These are phyloP conservation scores for Lasiommata megera DNA, from an alignment of 2,888 invertebrate species.

Conservation along the genomic window DNA sequence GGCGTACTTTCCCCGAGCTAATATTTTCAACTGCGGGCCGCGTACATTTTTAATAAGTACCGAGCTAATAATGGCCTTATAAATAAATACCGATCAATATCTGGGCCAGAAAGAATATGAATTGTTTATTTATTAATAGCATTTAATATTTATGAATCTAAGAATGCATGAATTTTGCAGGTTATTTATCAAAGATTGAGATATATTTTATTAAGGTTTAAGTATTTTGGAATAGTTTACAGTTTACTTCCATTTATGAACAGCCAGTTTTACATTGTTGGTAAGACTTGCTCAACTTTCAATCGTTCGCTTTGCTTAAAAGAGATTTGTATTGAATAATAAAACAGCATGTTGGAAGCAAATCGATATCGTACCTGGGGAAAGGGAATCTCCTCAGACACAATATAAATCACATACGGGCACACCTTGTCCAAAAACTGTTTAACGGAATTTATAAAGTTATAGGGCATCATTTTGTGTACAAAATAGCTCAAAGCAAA, in stretches of 20 bases:
- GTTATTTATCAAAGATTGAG: neutral
- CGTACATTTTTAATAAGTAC: conserved; percentile 34
- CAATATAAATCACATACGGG: conserved; percentile 36
- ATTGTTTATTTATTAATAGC: neutral
- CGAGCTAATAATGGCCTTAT: conserved; percentile 27
- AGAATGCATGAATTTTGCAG: conserved; percentile 24
- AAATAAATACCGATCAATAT: conserved; percentile 34
- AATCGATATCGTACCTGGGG: conserved; percentile 41
- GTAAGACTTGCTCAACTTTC: too few species aligned
- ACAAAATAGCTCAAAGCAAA: conserved; percentile 39
- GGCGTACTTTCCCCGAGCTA: conserved; percentile 47
- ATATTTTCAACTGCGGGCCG: conserved; percentile 37
- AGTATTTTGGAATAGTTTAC: too few species aligned
- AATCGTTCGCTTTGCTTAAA: too few species aligned
- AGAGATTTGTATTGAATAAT: too few species aligned
- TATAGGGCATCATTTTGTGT: conserved; percentile 45
- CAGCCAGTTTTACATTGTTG: too few species aligned
- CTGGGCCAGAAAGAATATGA: conserved; percentile 23
- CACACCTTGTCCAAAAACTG: conserved; percentile 48
- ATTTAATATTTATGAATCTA: neutral
- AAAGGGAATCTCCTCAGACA: conserved; percentile 39
- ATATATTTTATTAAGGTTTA: neutral
- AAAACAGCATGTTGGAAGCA: too few species aligned
- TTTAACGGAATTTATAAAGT: conserved; percentile 42
- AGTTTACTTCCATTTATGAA: too few species aligned